Percentiles rank a stretch among this genome's conserved stretches.
phyloP scores from a whole-genome alignment of 2,113 vertebrate genomes.

The Phainopepla nitens region DNA sequence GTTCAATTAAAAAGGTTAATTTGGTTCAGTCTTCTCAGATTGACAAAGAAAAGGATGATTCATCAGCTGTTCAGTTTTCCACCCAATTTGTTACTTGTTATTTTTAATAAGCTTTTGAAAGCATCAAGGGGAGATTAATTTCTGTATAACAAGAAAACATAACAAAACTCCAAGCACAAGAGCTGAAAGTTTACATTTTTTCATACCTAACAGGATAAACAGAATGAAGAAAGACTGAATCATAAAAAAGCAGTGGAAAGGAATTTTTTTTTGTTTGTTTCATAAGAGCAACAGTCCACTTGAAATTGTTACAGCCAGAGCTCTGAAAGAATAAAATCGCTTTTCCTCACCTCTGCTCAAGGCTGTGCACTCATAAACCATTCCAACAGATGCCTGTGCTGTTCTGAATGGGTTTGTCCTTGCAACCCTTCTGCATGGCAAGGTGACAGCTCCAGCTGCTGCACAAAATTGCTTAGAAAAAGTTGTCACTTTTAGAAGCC shows the following conservation, averaged over 20 bases:
- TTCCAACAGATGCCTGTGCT: neutral
- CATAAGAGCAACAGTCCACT: neutral
- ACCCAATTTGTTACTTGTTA: neutral
- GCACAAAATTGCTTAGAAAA: neutral
- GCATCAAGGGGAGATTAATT: neutral
- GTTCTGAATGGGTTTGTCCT: neutral
- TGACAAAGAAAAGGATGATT: neutral
- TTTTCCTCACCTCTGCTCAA: neutral
- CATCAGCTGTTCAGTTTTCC: neutral
- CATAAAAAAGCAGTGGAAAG: neutral
- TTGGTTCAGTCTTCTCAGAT: neutral
- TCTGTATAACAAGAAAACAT: neutral
- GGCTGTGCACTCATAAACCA: neutral
- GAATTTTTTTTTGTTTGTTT: neutral
- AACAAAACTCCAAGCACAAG: neutral
- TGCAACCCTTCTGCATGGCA: neutral
- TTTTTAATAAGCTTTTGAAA: constrained; percentile 24
- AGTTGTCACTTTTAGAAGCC: neutral
- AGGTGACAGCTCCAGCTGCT: neutral
- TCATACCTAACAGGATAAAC: neutral
- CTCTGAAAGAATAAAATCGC: neutral
- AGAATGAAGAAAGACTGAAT: neutral
- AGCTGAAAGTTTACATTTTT: neutral
- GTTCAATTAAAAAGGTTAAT: neutral
- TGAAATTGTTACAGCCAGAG: neutral